Base-by-base conservation (phyloP, 2,113 vertebrate genomes). In the Rousettus leschenaultii region DNA sequence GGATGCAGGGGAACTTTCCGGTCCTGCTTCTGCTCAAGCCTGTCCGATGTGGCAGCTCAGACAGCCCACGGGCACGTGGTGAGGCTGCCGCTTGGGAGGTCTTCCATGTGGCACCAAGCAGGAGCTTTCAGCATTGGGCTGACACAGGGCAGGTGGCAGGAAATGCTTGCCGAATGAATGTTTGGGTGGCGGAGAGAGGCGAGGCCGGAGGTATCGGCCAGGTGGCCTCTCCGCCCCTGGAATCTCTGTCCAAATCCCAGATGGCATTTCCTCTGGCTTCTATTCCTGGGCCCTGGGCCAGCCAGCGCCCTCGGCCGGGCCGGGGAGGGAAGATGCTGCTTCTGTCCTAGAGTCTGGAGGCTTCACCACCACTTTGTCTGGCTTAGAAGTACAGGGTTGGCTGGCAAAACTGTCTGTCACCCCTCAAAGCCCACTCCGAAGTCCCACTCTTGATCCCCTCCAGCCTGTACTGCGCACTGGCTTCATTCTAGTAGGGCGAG, bases 121-220 rank as follows among this genome's bases (percentile, higher is more conserved):
- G 86, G n/a, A 51, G 65, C 53, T 38, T 38, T 61, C n/a, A 15
- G 61, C 30, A 5, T 4, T 55, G 2, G 73, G 14, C 75, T 2
- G 28, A 45, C 57, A 4, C 7, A 7, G 65, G 45, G 43, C 14
- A 38, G 24, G 66, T 26, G 88, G 53, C 91, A 82, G 96, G 91
- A 94, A 91, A 89, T 86, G 68, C 71, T 91, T 82, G 13, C 8
- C 70, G 61, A 94, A 51, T 86, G 86, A 93, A 63, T 73, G 40
- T 80, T 28, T 33, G 86, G 38, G 90, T 40, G 45, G 7, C 12
- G 28, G 26, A 33, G 61, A 38, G 57, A 87, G 63, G 45, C 3
- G 2, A 59, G 79, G 57, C 51, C 2, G 7, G 53, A 0, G 66
- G 21, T n/a, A 24, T 26, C 71, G n/a, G 21, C 53, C 19, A 9